These are phyloP conservation scores for Smithornis capensis DNA, from an alignment of 2,113 vertebrate species.

Conservation along the genomic window DNA sequence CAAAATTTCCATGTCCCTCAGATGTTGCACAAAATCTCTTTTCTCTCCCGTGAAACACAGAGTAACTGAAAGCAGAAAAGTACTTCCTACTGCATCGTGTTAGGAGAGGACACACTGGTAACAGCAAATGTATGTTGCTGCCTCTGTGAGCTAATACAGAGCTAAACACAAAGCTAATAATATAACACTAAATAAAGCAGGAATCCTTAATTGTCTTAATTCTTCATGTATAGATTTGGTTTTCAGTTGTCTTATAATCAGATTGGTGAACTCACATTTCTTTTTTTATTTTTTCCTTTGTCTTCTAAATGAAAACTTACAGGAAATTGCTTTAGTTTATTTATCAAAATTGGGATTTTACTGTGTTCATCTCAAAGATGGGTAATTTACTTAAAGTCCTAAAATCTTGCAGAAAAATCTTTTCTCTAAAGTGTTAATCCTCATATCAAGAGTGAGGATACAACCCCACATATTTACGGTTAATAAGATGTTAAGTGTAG, in stretches of 20 bases:
- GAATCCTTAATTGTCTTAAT: neutral
- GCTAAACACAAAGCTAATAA: too few relatives aligned
- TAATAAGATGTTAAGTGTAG: neutral
- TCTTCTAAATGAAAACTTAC: neutral
- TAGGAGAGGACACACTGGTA: neutral
- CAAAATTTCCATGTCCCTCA: neutral
- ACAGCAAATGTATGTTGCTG: neutral
- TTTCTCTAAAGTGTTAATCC: neutral
- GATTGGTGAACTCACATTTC: neutral
- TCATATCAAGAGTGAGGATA: neutral
- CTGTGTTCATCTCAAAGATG: neutral
- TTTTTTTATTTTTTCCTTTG: too few relatives aligned
- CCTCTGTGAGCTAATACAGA: neutral
- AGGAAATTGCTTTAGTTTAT: neutral
- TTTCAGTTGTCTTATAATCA: neutral
- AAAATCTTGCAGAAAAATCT: neutral
- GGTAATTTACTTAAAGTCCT: neutral
- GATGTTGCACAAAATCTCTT: neutral
- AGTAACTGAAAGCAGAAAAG: neutral
- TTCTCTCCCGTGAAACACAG: neutral
- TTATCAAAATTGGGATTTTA: neutral
- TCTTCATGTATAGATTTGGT: neutral
- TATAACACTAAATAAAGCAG: neutral
- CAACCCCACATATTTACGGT: neutral
- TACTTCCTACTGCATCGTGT: neutral